Evolutionary conservation across 2,888 invertebrate species (phyloP).

Genomic region (Cremastinae sp.): DNA sequence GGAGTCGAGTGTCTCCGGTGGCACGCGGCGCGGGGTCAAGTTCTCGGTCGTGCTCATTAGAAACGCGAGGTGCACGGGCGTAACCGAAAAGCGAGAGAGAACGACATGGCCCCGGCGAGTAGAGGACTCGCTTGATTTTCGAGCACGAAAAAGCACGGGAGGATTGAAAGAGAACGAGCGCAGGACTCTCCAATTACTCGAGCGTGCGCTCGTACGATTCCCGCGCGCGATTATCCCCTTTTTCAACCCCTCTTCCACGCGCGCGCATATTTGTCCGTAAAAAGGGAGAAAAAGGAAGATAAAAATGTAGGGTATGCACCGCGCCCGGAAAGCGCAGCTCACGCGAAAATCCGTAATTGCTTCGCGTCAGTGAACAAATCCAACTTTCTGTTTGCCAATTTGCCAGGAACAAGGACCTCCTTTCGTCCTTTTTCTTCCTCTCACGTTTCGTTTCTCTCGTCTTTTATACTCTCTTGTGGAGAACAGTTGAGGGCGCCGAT

Average conservation of each 20-base stretch:
- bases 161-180: conserved; percentile 30
- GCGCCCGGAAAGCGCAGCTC: conserved; percentile 29
- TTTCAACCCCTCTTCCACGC: conserved; percentile 36
- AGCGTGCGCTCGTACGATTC: conserved; percentile 69
- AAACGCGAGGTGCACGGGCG: conserved; percentile 73
- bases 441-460: no score
- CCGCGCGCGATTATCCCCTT: conserved; percentile 68
- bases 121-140: conserved; percentile 60
- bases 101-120: conserved; percentile 11
- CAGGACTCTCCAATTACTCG: conserved; percentile 71
- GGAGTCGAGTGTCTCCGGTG: conserved; percentile 59
- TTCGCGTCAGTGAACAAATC: conserved; percentile 77
- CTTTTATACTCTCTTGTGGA: no score
- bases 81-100: conserved; percentile 57
- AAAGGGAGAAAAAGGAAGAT: no score
- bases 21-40: conserved; percentile 74
- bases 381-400: conserved; percentile 76
- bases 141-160: conserved; percentile 55
- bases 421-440: conserved; percentile 9
- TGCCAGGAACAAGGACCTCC: conserved; percentile 58
- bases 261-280: neutral
- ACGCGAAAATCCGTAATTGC: conserved; percentile 75
- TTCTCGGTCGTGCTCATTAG: conserved; percentile 78
- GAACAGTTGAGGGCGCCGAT: no score
- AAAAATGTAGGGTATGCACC: conserved; percentile 7